Evolutionary conservation across 2,888 invertebrate species (phyloP).

Genomic region (Acleris cristana): DNA sequence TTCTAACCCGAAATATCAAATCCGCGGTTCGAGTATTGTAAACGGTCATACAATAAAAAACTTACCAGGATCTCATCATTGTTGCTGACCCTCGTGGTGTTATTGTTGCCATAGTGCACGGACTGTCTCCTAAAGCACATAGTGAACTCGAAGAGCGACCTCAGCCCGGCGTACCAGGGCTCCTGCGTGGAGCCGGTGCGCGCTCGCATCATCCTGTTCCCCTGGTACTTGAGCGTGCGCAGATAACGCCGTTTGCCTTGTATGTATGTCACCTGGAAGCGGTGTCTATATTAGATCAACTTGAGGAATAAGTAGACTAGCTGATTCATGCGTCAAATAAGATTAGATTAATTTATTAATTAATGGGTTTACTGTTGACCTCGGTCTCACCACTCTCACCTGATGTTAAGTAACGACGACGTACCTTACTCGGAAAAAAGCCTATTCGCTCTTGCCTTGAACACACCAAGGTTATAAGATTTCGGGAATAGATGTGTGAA

Average conservation of each 20-base stretch:
- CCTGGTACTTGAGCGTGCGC: constrained; percentile 79
- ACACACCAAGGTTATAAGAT: no score
- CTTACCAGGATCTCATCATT: constrained; percentile 72
- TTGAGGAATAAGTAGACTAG: not conserved
- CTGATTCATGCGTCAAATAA: no score
- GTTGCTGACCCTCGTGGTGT: constrained; percentile 59
- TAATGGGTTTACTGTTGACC: no score
- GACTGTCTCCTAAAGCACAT: constrained; percentile 67
- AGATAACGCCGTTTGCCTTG: constrained; percentile 81
- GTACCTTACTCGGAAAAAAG: no score
- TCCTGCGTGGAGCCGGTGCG: constrained; percentile 48
- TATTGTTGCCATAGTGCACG: constrained; percentile 64
- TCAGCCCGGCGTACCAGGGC: constrained; percentile 58
- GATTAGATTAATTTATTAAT: no score
- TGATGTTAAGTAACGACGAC: no score
- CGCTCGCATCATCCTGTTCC: constrained; percentile 69
- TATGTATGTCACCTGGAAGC: constrained; percentile 74
- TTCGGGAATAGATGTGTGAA: no score
- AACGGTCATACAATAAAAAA: constrained; percentile 12
- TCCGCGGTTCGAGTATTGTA: no score
- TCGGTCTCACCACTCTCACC: no score
- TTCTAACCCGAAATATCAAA: no score
- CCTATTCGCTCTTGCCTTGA: no score
- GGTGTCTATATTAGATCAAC: constrained; percentile 10
- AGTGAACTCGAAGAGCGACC: constrained; percentile 63